Conservation (phyloP, 2,113 vertebrate species). For the Xiphophorus couchianus region DNA sequence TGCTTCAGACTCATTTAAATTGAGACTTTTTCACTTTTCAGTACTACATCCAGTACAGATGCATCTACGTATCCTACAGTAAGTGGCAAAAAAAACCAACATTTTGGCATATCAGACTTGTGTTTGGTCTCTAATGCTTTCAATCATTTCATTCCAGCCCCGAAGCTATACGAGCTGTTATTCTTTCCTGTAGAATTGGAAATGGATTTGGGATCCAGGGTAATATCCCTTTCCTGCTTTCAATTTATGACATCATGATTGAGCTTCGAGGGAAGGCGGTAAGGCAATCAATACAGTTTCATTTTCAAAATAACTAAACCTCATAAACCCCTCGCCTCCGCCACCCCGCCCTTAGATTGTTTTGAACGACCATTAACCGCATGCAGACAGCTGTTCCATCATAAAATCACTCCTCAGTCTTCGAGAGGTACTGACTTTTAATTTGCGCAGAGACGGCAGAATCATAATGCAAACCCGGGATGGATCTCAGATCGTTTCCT, state of each 20-base stretch:
- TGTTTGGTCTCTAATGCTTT: constrained; percentile 11
- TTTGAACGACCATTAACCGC: constrained; percentile 26
- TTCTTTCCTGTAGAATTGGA: constrained; percentile 22
- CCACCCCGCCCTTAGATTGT: neutral
- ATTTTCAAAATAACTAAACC: constrained; percentile 47
- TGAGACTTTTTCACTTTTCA: neutral
- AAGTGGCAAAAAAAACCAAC: neutral
- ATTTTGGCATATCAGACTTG: neutral
- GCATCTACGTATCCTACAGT: neutral
- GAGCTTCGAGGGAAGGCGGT: constrained; percentile 41
- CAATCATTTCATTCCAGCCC: constrained; percentile 23
- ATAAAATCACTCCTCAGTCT: constrained; percentile 17
- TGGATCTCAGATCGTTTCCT: constrained; percentile 31
- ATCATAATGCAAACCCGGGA: neutral
- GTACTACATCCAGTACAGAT: constrained; percentile 1
- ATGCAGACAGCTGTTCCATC: neutral
- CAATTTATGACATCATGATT: constrained; percentile 51
- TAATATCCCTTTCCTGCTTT: constrained; percentile 43
- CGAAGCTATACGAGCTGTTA: constrained; percentile 12
- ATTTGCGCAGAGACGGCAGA: constrained; percentile 5
- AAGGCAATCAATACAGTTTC: constrained; percentile 51
- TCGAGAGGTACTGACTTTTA: constrained; percentile 19
- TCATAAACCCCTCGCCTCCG: constrained; percentile 21
- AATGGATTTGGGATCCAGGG: constrained; percentile 57
- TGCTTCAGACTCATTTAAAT: neutral